These are phyloP conservation scores for Calephelis nemesis DNA, from an alignment of 1,140 invertebrate genomes.

Conservation along the genomic window DNA sequence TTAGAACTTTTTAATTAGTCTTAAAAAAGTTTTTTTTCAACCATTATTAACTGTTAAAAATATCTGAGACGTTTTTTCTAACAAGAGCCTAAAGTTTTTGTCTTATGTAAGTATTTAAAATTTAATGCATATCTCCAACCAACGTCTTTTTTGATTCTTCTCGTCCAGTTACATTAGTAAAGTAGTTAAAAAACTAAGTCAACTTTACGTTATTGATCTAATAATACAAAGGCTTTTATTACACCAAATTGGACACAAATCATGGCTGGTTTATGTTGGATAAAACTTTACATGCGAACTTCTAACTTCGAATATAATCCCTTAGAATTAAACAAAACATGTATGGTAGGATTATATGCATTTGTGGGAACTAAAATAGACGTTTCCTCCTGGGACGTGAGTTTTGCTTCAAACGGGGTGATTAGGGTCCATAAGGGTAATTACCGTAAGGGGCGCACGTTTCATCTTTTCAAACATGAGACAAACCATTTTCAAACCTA, in stretches of 20 bases:
- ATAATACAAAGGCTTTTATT: background rate
- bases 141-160: too few species aligned
- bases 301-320: constrained; percentile 7
- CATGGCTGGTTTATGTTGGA: background rate
- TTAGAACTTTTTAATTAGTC: too few species aligned
- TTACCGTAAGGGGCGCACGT: background rate
- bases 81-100: too few species aligned
- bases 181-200: too few species aligned
- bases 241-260: background rate
- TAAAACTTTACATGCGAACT: background rate
- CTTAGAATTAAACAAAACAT: constrained; percentile 2
- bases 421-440: background rate
- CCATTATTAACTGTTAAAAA: too few species aligned
- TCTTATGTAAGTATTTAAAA: too few species aligned
- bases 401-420: background rate
- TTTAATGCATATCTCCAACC: too few species aligned
- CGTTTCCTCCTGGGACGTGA: constrained; percentile 3
- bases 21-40: too few species aligned
- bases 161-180: too few species aligned
- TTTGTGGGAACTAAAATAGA: background rate
- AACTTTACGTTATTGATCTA: background rate
- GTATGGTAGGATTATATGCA: constrained; percentile 1
- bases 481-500: constrained; percentile 6
- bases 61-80: too few species aligned
- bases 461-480: constrained; percentile 1